phyloP scores from a whole-genome alignment of 2,113 vertebrate genomes.

The Oryzias woworae region DNA sequence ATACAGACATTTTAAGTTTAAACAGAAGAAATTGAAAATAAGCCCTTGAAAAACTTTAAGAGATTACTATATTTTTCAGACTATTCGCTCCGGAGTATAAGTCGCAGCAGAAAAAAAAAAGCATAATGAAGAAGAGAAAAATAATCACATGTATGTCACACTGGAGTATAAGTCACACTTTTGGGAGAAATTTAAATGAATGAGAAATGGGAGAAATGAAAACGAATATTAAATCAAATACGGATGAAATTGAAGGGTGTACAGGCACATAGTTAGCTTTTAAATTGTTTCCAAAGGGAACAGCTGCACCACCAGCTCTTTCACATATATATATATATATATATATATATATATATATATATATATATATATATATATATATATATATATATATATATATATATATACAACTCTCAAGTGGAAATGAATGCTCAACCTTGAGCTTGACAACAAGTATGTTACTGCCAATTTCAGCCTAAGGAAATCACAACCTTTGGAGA shows the following conservation, averaged over 20 bases:
- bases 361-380: slow-evolving; percentile 1
- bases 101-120: no score
- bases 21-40: no score
- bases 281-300: slow-evolving; percentile 39
- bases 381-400: slow-evolving; percentile 3
- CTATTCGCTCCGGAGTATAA: no score
- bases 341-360: slow-evolving; percentile 1
- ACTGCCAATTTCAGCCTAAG: neutral
- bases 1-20: no score
- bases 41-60: no score
- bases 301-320: slow-evolving; percentile 6
- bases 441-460: slow-evolving; percentile 8
- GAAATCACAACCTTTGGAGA: neutral
- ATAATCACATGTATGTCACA: no score
- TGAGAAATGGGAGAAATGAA: slow-evolving; percentile 24
- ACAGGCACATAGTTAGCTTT: slow-evolving; percentile 51
- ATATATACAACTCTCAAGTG: neutral
- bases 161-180: no score
- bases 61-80: no score
- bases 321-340: neutral
- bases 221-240: slow-evolving; percentile 45
- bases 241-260: slow-evolving; percentile 26
- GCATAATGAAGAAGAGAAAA: no score
- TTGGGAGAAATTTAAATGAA: neutral
- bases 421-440: slow-evolving; percentile 2